A percentile compares a stretch with the other conserved stretches of the same genome.
Evolutionary conservation across 2,888 invertebrate genomes (phyloP).

Genomic region (Drosophila mimetica): DNA sequence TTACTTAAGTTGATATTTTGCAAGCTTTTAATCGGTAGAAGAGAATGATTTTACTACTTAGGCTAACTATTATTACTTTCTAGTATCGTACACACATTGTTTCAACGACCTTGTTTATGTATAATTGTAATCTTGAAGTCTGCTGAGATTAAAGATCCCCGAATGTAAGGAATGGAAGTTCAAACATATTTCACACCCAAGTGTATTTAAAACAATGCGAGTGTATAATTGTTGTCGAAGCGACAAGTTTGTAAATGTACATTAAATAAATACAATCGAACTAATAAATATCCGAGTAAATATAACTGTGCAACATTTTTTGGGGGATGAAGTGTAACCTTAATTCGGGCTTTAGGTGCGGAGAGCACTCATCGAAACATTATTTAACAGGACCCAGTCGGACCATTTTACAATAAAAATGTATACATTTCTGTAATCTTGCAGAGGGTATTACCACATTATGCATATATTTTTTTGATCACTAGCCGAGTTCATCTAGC

Average conservation of each 20-base stretch:
- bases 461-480: too few species aligned
- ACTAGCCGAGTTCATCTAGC: too few species aligned
- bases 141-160: conserved; percentile 13
- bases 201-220: conserved; percentile 4
- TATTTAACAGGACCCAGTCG: too few species aligned
- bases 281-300: conserved; percentile 42
- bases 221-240: conserved; percentile 20
- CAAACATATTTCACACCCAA: conserved; percentile 4
- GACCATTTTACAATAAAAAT: too few species aligned
- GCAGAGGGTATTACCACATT: too few species aligned
- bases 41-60: conserved; percentile 37
- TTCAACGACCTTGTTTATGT: conserved; percentile 18
- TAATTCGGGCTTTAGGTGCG: too few species aligned
- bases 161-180: background rate
- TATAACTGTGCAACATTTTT: background rate
- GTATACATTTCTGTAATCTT: too few species aligned
- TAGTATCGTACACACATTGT: conserved; percentile 17
- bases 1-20: conserved; percentile 39
- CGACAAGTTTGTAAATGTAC: conserved; percentile 36
- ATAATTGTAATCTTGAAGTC: conserved; percentile 16
- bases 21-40: conserved; percentile 26
- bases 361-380: too few species aligned
- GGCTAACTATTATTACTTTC: conserved; percentile 38
- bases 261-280: conserved; percentile 25
- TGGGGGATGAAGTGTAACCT: too few species aligned